Percentiles rank a stretch among this genome's conserved stretches.
These are phyloP conservation scores for Orchesellides sinensis DNA, from an alignment of 2,888 invertebrate genomes.

Conservation along the genomic window DNA sequence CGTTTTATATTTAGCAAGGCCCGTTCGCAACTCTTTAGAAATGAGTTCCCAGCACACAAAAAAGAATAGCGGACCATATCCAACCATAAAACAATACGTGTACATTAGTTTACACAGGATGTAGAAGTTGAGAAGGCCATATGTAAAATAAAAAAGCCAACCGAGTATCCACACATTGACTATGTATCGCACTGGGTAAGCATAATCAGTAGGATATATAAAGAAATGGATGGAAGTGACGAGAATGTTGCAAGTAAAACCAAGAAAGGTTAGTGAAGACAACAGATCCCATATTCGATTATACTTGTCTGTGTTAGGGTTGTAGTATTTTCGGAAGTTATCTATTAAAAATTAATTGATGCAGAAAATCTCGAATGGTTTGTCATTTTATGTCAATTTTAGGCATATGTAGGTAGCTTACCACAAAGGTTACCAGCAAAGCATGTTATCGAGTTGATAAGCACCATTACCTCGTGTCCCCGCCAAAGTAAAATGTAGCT, in stretches of 20 bases:
- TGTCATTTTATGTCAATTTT: not conserved
- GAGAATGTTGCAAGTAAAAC: not conserved
- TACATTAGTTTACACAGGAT: not conserved
- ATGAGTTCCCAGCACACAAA: conserved; percentile 27
- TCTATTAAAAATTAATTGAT: not conserved
- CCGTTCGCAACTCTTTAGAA: not conserved
- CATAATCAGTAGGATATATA: conserved; percentile 3
- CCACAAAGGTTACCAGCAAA: conserved; percentile 19
- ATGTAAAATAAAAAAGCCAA: not conserved
- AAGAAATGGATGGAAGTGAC: conserved; percentile 16
- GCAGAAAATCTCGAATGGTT: not conserved
- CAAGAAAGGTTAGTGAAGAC: not conserved
- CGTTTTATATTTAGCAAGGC: not conserved
- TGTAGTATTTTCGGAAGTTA: conserved; percentile 25
- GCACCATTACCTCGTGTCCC: not conserved
- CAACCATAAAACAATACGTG: not conserved
- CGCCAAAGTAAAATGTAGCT: not conserved
- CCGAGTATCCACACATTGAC: not conserved
- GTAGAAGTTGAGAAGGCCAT: conserved; percentile 2
- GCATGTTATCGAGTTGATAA: not conserved
- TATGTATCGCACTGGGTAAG: conserved; percentile 2
- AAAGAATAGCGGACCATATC: not conserved
- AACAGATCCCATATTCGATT: conserved; percentile 26
- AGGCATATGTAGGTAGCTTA: not conserved
- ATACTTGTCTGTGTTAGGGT: conserved; percentile 15